phyloP scores from a whole-genome alignment of 2,113 vertebrate species.

The Neomonachus schauinslandi region DNA sequence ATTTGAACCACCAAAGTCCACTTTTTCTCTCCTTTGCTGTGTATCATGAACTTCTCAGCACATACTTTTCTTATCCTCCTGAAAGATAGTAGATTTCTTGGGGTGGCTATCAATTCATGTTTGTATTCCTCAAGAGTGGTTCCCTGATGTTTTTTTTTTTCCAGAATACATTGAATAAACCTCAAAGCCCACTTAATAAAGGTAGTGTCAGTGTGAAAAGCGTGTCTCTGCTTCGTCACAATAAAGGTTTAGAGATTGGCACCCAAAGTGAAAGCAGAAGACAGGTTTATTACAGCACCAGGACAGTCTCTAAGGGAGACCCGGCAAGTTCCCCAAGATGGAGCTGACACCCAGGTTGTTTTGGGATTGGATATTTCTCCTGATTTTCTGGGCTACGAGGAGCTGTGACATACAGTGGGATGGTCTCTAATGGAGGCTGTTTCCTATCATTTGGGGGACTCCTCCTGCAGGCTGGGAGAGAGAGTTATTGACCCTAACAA shows the following conservation, averaged over 20 bases:
- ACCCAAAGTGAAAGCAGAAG: background rate
- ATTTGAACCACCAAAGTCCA: background rate
- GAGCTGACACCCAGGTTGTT: background rate
- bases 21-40: background rate
- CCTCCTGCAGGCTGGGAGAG: background rate
- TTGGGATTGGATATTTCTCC: background rate
- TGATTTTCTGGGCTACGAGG: background rate
- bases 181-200: background rate
- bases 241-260: background rate
- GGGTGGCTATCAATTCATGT: background rate
- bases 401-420: background rate
- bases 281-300: background rate
- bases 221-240: background rate
- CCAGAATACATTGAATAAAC: background rate
- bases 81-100: background rate
- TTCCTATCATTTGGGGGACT: background rate
- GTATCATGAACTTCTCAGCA: background rate
- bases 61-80: background rate
- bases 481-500: background rate
- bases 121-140: background rate
- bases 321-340: background rate
- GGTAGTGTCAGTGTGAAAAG: background rate
- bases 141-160: background rate
- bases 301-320: background rate
- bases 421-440: background rate